A percentile compares a stretch with the other conserved stretches of the same genome.
Conservation (phyloP, 2,888 invertebrate genomes). For the Gymnoscelis rufifasciata region DNA sequence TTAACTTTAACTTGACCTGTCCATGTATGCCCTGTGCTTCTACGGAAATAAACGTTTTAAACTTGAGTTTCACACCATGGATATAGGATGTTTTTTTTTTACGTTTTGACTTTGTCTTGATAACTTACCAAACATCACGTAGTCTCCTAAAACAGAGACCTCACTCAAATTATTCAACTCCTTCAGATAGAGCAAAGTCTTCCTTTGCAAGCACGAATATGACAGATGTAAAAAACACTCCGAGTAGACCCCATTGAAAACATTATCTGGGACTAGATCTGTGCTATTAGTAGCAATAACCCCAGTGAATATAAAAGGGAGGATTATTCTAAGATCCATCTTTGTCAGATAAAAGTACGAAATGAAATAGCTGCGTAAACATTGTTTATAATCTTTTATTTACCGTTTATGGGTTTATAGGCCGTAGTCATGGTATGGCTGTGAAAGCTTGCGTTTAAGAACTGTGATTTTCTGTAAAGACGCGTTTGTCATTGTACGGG, state of each 20-base stretch:
- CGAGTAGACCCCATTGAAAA: constrained; percentile 73
- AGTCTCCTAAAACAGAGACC: constrained; percentile 76
- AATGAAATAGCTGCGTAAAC: constrained; percentile 47
- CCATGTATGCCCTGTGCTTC: too few species aligned
- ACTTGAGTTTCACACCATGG: too few species aligned
- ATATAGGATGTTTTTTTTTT: too few species aligned
- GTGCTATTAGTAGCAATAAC: constrained; percentile 11
- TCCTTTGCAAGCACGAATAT: constrained; percentile 77
- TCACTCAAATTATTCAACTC: constrained; percentile 73
- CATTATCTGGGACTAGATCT: constrained; percentile 43
- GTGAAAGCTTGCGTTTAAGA: constrained; percentile 55
- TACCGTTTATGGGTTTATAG: constrained; percentile 56
- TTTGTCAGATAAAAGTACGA: constrained; percentile 28
- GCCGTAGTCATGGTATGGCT: constrained; percentile 49
- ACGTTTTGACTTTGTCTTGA: too few species aligned
- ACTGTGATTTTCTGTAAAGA: constrained; percentile 18
- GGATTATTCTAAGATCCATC: constrained; percentile 47
- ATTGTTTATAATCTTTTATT: constrained; percentile 56
- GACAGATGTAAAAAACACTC: constrained; percentile 79
- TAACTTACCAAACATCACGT: constrained; percentile 74
- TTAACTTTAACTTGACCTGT: background rate
- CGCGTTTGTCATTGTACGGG: background rate
- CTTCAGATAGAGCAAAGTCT: constrained; percentile 77
- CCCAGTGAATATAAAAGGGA: constrained; percentile 28
- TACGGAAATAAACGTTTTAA: too few species aligned